phyloP scores from a whole-genome alignment of 2,888 invertebrate genomes.

The Miltochrista miniata region DNA sequence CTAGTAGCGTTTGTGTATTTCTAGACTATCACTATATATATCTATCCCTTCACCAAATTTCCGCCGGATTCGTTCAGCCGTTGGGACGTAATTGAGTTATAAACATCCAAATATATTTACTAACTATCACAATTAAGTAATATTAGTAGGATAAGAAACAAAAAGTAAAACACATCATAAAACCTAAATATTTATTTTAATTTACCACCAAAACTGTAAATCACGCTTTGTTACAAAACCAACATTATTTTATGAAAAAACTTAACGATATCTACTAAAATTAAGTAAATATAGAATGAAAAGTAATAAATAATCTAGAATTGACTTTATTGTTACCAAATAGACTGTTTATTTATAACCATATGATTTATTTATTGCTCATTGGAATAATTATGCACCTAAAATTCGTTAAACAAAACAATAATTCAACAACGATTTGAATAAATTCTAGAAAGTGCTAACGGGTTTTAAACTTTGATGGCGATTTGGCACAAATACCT shows the following conservation, averaged over 20 bases:
- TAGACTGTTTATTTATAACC: slow-evolving; percentile 33
- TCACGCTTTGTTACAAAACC: slow-evolving; percentile 68
- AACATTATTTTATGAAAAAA: slow-evolving; percentile 53
- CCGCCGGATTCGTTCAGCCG: no score
- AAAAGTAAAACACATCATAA: no score
- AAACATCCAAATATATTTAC: no score
- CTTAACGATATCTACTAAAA: neutral
- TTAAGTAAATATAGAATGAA: slow-evolving; percentile 44
- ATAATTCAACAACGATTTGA: no score
- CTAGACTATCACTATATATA: no score
- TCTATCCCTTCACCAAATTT: no score
- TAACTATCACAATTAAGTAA: no score
- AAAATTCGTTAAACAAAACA: neutral
- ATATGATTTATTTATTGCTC: no score
- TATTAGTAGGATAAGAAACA: no score
- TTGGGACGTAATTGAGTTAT: no score
- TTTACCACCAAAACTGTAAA: slow-evolving; percentile 61
- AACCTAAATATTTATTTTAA: slow-evolving; percentile 7
- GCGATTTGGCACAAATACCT: neutral
- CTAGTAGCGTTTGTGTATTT: no score
- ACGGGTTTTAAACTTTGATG: neutral
- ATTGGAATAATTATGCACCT: neutral
- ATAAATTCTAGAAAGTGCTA: no score
- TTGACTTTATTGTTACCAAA: slow-evolving; percentile 60
- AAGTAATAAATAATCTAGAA: slow-evolving; percentile 50